These are phyloP conservation scores for Melanotaenia nigrans DNA, from an alignment of 2,797 vertebrate species.

Conservation along the genomic window DNA sequence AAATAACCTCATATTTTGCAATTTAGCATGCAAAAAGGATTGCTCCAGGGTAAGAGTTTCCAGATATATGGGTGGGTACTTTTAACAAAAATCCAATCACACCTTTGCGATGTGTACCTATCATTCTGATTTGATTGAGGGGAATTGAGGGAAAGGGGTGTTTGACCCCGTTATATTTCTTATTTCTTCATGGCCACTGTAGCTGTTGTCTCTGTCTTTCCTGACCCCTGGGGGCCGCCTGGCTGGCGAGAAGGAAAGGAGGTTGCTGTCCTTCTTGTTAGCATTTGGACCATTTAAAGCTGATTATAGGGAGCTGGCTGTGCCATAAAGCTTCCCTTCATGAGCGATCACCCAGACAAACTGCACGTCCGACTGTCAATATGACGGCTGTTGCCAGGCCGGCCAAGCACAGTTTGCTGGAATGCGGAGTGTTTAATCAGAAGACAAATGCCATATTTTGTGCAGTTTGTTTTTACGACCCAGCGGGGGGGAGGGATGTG, in stretches of 20 bases:
- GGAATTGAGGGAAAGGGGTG: background rate
- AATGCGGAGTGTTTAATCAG: slow-evolving; percentile 79
- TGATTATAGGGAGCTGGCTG: slow-evolving; percentile 75
- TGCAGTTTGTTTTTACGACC: slow-evolving; percentile 79
- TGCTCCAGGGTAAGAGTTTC: slow-evolving; percentile 24
- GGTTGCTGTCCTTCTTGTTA: slow-evolving; percentile 65
- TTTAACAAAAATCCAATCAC: slow-evolving; percentile 15
- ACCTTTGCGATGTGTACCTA: background rate
- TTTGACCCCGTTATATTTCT: slow-evolving; percentile 43
- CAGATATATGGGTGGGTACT: slow-evolving; percentile 15
- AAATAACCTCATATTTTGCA: background rate
- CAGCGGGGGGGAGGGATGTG: slow-evolving; percentile 54
- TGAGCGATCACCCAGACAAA: slow-evolving; percentile 68
- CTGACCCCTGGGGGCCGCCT: slow-evolving; percentile 61
- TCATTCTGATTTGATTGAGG: no score
- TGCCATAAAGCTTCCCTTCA: slow-evolving; percentile 77
- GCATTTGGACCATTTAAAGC: slow-evolving; percentile 68
- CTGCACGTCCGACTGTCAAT: slow-evolving; percentile 73
- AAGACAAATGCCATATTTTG: slow-evolving; percentile 80
- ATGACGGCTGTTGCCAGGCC: slow-evolving; percentile 77
- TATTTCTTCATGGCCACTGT: slow-evolving; percentile 24
- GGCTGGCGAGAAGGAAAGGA: slow-evolving; percentile 47
- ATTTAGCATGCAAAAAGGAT: background rate
- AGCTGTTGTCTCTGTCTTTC: slow-evolving; percentile 64
- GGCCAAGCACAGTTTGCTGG: slow-evolving; percentile 63